Conservation (phyloP, 2,888 invertebrate genomes). For the Clistopyga incitator region DNA sequence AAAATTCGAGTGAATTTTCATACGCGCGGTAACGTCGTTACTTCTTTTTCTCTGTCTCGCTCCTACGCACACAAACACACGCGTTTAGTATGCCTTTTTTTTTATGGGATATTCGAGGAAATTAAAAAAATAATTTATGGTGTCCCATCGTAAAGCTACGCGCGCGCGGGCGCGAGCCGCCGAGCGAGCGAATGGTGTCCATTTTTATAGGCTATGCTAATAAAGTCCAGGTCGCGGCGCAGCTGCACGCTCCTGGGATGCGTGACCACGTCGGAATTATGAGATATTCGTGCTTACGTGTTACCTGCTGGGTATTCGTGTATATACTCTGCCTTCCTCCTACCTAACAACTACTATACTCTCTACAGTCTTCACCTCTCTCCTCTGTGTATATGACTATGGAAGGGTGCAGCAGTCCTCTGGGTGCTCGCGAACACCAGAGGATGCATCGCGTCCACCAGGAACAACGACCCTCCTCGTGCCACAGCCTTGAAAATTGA, state of each 20-base stretch:
- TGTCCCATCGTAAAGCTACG: slow-evolving; percentile 77
- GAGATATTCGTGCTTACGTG: slow-evolving; percentile 78
- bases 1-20: slow-evolving; percentile 60
- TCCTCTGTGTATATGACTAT: slow-evolving; percentile 26
- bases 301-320: slow-evolving; percentile 67
- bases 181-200: slow-evolving; percentile 72
- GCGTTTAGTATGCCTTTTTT: slow-evolving; percentile 43
- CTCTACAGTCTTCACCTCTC: slow-evolving; percentile 31
- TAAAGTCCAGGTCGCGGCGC: slow-evolving; percentile 78
- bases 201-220: slow-evolving; percentile 83
- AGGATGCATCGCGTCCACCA: slow-evolving; percentile 54
- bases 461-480: slow-evolving; percentile 60
- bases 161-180: slow-evolving; percentile 58
- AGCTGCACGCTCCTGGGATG: slow-evolving; percentile 80
- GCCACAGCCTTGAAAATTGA: slow-evolving; percentile 63
- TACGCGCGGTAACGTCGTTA: slow-evolving; percentile 1
- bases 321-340: slow-evolving; percentile 30
- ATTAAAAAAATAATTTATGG: slow-evolving; percentile 80
- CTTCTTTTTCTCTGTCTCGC: neutral
- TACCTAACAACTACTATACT: slow-evolving; percentile 48
- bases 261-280: slow-evolving; percentile 82
- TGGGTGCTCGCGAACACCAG: slow-evolving; percentile 31
- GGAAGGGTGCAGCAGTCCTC: slow-evolving; percentile 57
- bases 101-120: slow-evolving; percentile 81
- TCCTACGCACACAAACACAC: slow-evolving; percentile 4